Evolutionary conservation across 2,797 vertebrate species (phyloP).

Genomic region (Cichlasoma orientale): DNA sequence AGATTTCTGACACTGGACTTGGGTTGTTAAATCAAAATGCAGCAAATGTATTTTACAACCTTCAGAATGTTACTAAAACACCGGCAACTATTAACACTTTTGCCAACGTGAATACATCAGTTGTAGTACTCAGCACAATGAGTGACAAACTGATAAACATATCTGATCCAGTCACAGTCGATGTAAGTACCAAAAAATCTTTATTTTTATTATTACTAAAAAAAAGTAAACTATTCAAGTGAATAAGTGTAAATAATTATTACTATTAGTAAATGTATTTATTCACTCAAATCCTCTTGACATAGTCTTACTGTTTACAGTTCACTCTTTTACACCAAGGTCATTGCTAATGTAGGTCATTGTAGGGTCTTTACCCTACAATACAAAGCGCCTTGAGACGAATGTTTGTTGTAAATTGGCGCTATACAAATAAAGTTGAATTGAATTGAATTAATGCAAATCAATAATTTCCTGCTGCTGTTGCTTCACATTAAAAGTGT

Average conservation of each 20-base stretch:
- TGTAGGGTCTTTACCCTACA: too few relatives aligned
- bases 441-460: too few relatives aligned
- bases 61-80: slow-evolving; percentile 35
- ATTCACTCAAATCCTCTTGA: neutral
- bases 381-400: too few relatives aligned
- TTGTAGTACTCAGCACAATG: slow-evolving; percentile 29
- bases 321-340: neutral
- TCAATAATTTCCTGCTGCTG: neutral
- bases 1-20: slow-evolving; percentile 67
- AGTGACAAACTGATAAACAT: rapidly evolving
- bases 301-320: neutral
- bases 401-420: too few relatives aligned
- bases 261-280: neutral
- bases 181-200: slow-evolving; percentile 62
- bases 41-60: neutral
- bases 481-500: neutral
- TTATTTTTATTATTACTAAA: neutral
- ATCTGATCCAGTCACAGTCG: rapidly evolving
- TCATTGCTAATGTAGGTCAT: too few relatives aligned
- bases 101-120: slow-evolving; percentile 57
- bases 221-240: neutral
- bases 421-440: too few relatives aligned
- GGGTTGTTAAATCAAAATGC: slow-evolving; percentile 32
- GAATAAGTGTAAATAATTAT: neutral
- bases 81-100: neutral